Conservation (phyloP, 1,140 invertebrate genomes). For the Caenorhabditis briggsae region DNA sequence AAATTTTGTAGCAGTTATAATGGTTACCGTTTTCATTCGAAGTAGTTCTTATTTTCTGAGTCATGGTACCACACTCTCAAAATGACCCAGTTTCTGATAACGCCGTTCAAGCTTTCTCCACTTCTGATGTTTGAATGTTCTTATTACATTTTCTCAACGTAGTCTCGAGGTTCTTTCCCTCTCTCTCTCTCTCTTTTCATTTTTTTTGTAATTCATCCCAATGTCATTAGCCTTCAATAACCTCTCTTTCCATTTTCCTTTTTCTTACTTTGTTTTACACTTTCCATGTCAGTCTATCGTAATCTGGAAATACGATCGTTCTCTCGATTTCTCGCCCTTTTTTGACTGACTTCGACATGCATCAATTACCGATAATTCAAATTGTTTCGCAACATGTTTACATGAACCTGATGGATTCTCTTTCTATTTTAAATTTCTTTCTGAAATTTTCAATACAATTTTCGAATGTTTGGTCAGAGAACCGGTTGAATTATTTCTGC, state of each 20-base stretch:
- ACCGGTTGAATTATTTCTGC: background rate
- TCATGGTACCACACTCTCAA: too few species aligned
- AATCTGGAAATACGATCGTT: constrained; percentile 51
- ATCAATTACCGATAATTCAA: constrained; percentile 23
- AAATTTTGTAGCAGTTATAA: too few species aligned
- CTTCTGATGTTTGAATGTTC: background rate
- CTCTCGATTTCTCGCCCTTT: constrained; percentile 37
- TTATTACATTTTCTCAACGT: background rate
- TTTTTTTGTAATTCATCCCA: background rate
- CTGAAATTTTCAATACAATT: too few species aligned
- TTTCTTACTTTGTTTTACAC: constrained; percentile 45
- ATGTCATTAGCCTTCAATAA: constrained; percentile 20
- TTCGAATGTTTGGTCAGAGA: background rate
- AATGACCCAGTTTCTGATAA: too few species aligned
- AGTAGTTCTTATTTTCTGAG: too few species aligned
- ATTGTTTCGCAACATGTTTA: background rate
- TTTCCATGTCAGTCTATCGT: constrained; percentile 31
- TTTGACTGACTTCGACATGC: constrained; percentile 7
- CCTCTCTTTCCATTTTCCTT: constrained; percentile 2
- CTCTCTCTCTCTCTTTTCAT: background rate
- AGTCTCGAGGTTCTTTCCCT: background rate
- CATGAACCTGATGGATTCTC: background rate
- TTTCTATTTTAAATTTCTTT: background rate
- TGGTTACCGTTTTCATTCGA: too few species aligned
- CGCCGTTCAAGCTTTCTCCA: too few species aligned